Conservation (phyloP, 2,797 vertebrate species). For the Oophaga sylvatica region DNA sequence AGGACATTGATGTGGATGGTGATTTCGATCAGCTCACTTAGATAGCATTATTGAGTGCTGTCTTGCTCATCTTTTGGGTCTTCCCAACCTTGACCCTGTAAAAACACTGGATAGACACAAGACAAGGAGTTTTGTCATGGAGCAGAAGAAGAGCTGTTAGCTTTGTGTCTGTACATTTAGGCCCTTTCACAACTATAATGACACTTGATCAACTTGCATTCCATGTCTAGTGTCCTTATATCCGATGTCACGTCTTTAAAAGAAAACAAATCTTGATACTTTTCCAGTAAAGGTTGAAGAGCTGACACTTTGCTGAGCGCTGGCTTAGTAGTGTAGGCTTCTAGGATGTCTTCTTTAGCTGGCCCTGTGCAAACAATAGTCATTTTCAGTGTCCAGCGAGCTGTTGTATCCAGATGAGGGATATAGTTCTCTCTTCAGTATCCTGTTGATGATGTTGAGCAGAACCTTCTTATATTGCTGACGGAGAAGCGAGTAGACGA, state of each 20-base stretch:
- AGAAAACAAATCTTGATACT: not conserved
- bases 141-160: not conserved
- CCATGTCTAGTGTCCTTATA: not conserved
- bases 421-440: slow-evolving; percentile 75
- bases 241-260: not conserved
- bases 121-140: not conserved
- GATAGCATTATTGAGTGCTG: not conserved
- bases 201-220: not conserved
- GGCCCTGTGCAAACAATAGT: slow-evolving; percentile 77
- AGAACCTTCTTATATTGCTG: slow-evolving; percentile 81
- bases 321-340: slow-evolving; percentile 64
- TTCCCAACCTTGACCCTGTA: not conserved
- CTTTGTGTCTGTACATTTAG: not conserved
- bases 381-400: slow-evolving; percentile 76
- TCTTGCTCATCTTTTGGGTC: not conserved
- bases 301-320: slow-evolving; percentile 65
- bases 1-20: not conserved
- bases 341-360: slow-evolving; percentile 68
- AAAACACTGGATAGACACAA: not conserved
- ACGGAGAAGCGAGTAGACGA: slow-evolving; percentile 80
- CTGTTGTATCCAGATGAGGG: slow-evolving; percentile 76
- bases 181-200: not conserved
- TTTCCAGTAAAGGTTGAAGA: not conserved
- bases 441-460: slow-evolving; percentile 71
- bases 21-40: not conserved